Percentiles rank a stretch among this genome's conserved stretches.
phyloP scores from a whole-genome alignment of 2,888 invertebrate genomes.

The Chromoteleia sp. region DNA sequence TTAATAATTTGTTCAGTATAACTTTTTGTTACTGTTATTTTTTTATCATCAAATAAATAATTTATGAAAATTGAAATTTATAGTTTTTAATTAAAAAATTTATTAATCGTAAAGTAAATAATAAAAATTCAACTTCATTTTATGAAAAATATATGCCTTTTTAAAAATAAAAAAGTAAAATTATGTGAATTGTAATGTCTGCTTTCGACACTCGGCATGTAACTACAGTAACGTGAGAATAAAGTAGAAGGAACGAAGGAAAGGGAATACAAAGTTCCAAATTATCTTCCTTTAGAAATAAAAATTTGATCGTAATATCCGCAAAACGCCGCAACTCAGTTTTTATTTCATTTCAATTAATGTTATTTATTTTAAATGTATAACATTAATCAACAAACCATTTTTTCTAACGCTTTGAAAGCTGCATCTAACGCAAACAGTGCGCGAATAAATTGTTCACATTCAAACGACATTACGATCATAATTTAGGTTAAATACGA shows the following conservation, averaged over 20 bases:
- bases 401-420: no score
- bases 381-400: neutral
- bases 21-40: no score
- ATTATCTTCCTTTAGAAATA: constrained; percentile 1
- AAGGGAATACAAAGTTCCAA: neutral
- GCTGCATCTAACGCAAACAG: neutral
- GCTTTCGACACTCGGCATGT: neutral
- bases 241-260: neutral
- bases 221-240: neutral
- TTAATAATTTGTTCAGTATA: no score
- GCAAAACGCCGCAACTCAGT: neutral
- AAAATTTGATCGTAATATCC: neutral
- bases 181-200: neutral
- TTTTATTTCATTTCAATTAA: neutral
- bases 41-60: no score
- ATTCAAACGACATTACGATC: constrained; percentile 7
- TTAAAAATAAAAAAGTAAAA: neutral
- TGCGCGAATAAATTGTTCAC: neutral
- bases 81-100: no score
- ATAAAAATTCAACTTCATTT: no score
- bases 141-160: no score
- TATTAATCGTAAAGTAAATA: no score
- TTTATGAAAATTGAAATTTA: no score
- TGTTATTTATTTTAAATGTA: no score
- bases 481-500: constrained; percentile 8